Evolutionary conservation across 2,113 vertebrate species (phyloP), one percentile per base, ranked within the genome.

Genomic region (Puffinus mauretanicus): DNA sequence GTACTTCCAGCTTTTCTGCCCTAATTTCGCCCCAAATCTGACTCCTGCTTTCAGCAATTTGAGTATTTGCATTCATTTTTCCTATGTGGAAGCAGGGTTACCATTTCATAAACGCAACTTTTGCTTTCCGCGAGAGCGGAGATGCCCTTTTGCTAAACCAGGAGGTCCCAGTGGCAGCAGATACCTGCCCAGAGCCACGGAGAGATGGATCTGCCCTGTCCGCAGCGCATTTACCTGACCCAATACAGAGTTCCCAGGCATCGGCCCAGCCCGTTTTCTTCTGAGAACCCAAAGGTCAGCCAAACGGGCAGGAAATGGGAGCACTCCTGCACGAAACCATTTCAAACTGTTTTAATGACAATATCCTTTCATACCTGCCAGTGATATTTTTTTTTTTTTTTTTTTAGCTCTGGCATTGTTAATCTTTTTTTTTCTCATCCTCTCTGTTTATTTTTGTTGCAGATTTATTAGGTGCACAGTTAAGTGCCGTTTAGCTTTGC

Each of bases 371-470:
- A 64, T 72, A 95, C 72, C 85, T 94, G 67, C 58, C 62, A 52
- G 49, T 25, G 15, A 9, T 32, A 10, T 36, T 21, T 67, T 73
- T 76, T 58, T 72, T n/a, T 57, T 61, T 51, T 78, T 36, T 66
- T 65, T 69, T 81, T 60, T 21, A 49, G 26, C 16, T 79, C 47
- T 82, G 81, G 26, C 57, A 64, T 91, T 91, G 88, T 96, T 96
- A 93, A 82, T 82, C 57, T 82, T 8, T 85, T 78, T 79, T 46
- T 19, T 6, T 60, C 82, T 86, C 76, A 38, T 95, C 81, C 72
- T 52, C 86, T 89, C 82, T 98, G 94, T 98, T 98, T 98, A 95
- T 98, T 98, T 97, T 98, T 66, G 69, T 97, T 97, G 84, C 87
- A 79, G 96, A 96, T 97, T 98, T 98, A 98, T 97, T 96, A 95